phyloP scores from a whole-genome alignment of 2,113 vertebrate genomes.

The Antidorcas marsupialis region DNA sequence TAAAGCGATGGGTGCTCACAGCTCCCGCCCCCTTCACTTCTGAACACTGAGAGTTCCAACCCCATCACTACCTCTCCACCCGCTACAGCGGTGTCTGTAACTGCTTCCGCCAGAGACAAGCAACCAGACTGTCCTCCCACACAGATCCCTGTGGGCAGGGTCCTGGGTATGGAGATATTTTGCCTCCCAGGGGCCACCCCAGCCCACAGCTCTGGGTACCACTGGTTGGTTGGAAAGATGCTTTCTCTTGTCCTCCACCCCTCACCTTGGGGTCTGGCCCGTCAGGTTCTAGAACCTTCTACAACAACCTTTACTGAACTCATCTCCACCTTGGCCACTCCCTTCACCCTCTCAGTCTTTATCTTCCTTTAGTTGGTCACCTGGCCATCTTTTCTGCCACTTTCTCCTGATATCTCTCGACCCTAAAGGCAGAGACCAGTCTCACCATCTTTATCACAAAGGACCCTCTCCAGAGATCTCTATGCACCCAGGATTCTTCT shows the following conservation, averaged over 20 bases:
- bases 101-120: not conserved
- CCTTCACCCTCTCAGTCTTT: not conserved
- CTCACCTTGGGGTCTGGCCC: not conserved
- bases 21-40: not conserved
- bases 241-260: not conserved
- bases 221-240: not conserved
- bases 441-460: not conserved
- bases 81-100: not conserved
- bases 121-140: not conserved
- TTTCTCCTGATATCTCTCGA: not conserved
- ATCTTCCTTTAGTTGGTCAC: not conserved
- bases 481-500: not conserved
- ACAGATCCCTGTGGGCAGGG: not conserved
- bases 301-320: not conserved
- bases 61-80: not conserved
- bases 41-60: rapidly evolving
- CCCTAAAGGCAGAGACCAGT: not conserved
- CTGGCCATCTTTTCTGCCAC: not conserved
- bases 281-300: slow-evolving; percentile 23
- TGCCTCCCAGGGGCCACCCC: not conserved
- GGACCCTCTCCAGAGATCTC: not conserved
- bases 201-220: not conserved
- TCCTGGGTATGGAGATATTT: not conserved
- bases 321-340: not conserved
- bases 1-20: not conserved